Conservation (phyloP, 2,888 invertebrate species). For the Melieria crassipennis region DNA sequence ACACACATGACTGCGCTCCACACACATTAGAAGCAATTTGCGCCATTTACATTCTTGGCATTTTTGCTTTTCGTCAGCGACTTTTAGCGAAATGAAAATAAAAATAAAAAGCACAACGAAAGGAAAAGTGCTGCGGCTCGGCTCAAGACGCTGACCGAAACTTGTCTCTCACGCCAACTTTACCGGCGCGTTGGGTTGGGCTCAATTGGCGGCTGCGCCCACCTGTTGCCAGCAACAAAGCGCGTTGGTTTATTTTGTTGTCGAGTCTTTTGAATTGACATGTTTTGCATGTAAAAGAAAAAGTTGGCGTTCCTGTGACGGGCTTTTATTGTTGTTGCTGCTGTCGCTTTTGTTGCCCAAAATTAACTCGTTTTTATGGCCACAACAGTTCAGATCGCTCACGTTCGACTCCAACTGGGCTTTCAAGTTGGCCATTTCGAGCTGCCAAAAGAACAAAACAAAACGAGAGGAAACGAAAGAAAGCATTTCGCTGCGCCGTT, state of each 20-base stretch:
- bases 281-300: conserved; percentile 12
- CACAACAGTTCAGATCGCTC: background rate
- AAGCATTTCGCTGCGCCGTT: too few species aligned
- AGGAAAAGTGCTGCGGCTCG: conserved; percentile 21
- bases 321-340: background rate
- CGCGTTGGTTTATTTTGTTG: background rate
- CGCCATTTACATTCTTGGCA: conserved; percentile 3
- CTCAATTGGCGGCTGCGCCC: conserved; percentile 15
- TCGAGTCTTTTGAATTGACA: conserved; percentile 12
- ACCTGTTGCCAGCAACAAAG: conserved; percentile 31
- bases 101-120: conserved; percentile 17
- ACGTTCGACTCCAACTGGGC: too few species aligned
- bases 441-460: too few species aligned
- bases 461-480: too few species aligned
- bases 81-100: background rate
- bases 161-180: conserved; percentile 8
- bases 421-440: too few species aligned
- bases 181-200: background rate
- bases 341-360: background rate
- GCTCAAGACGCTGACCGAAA: background rate
- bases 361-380: background rate
- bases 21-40: background rate
- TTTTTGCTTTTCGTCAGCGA: background rate
- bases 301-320: background rate
- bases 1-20: background rate